These are phyloP conservation scores for Python bivittatus DNA, from an alignment of 2,113 vertebrate genomes.

Conservation along the genomic window DNA sequence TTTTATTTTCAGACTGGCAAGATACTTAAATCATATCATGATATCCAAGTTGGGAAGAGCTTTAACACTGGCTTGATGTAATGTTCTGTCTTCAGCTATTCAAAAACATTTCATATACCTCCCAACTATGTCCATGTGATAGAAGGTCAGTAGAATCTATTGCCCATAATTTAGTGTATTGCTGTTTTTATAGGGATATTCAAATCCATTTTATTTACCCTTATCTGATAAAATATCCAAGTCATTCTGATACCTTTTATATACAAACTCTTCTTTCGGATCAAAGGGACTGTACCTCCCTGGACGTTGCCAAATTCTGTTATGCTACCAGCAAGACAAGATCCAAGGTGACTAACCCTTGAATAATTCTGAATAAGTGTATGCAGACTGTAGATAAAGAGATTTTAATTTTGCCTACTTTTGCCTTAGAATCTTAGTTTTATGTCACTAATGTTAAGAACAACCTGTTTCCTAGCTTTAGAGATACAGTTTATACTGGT, in stretches of 20 bases:
- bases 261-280: not conserved
- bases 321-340: not conserved
- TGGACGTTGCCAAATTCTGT: not conserved
- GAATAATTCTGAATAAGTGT: not conserved
- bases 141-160: too few relatives aligned
- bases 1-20: too few relatives aligned
- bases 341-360: not conserved
- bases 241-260: not conserved
- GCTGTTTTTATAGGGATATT: not conserved
- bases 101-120: too few relatives aligned
- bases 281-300: not conserved
- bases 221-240: not conserved
- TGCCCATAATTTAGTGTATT: not conserved
- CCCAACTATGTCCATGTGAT: too few relatives aligned
- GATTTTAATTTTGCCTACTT: not conserved
- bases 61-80: too few relatives aligned
- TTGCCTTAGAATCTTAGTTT: not conserved
- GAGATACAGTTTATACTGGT: not conserved
- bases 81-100: too few relatives aligned
- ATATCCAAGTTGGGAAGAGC: too few relatives aligned
- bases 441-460: not conserved
- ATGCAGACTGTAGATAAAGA: not conserved
- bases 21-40: too few relatives aligned
- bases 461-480: not conserved
- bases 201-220: not conserved